Percentiles rank a stretch among this genome's conserved stretches.
These are phyloP conservation scores for Chromis chromis DNA, from an alignment of 2,797 vertebrate species.

Conservation along the genomic window DNA sequence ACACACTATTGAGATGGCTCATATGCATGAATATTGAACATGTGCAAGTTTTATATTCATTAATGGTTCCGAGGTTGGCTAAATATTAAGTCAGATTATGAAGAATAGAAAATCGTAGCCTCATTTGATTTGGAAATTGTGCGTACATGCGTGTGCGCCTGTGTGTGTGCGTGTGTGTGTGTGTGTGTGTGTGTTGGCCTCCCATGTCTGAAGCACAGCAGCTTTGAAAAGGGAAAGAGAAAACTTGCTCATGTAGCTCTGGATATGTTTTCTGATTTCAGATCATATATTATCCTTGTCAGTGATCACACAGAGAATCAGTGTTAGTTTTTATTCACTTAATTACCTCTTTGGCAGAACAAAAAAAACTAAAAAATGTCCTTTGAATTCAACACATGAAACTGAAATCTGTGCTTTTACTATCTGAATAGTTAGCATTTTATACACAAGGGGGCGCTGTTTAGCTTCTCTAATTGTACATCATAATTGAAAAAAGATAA, in stretches of 20 bases:
- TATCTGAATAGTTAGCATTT: slow-evolving; percentile 76
- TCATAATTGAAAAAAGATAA: slow-evolving; percentile 33
- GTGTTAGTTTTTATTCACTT: slow-evolving; percentile 79
- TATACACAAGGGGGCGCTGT: slow-evolving; percentile 77
- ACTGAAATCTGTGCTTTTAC: slow-evolving; percentile 47
- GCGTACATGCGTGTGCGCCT: slow-evolving; percentile 15
- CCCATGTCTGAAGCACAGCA: slow-evolving; percentile 62
- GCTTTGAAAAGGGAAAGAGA: slow-evolving; percentile 67
- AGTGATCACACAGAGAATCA: slow-evolving; percentile 72
- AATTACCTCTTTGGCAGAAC: slow-evolving; percentile 73
- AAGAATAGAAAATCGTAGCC: slow-evolving; percentile 61
- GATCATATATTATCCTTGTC: slow-evolving; percentile 56
- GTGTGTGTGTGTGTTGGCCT: slow-evolving; percentile 17
- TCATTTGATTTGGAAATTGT: slow-evolving; percentile 54
- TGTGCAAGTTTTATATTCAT: slow-evolving; percentile 68
- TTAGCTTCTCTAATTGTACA: slow-evolving; percentile 56
- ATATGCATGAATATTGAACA: slow-evolving; percentile 75
- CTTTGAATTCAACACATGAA: slow-evolving; percentile 52
- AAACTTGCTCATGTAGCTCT: slow-evolving; percentile 63
- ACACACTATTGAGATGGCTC: slow-evolving; percentile 64
- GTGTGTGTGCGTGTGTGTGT: slow-evolving; percentile 16
- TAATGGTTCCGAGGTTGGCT: slow-evolving; percentile 46
- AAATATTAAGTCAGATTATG: slow-evolving; percentile 47
- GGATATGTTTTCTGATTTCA: slow-evolving; percentile 58
- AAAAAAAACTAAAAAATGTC: slow-evolving; percentile 29